A percentile compares a stretch with the other conserved stretches of the same genome.
phyloP scores from a whole-genome alignment of 23 tunicate species.

The Pegea sp. region DNA sequence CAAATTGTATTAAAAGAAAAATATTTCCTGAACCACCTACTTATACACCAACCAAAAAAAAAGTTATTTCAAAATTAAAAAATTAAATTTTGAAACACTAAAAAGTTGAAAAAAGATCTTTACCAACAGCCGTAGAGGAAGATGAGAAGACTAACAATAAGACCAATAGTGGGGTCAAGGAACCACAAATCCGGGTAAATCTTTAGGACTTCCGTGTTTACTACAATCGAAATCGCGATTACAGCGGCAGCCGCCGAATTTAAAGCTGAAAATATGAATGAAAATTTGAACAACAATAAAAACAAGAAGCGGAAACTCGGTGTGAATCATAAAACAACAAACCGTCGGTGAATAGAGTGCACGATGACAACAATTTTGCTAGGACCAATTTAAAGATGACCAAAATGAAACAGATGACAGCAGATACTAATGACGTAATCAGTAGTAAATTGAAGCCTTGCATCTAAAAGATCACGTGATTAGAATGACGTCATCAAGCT shows the following conservation, averaged over 20 bases:
- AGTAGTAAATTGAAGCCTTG: slow-evolving; percentile 10
- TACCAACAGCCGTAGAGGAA: slow-evolving; percentile 53
- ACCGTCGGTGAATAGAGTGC: slow-evolving; percentile 63
- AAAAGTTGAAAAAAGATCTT: too few species aligned
- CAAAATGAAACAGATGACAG: neutral
- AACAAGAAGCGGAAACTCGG: neutral
- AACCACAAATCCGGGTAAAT: slow-evolving; percentile 24
- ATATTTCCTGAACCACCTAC: too few species aligned
- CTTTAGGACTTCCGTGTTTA: slow-evolving; percentile 16
- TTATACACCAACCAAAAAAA: too few species aligned
- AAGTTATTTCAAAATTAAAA: too few species aligned
- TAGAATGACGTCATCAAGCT: too few species aligned
- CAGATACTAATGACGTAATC: slow-evolving; percentile 13
- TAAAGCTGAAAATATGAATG: slow-evolving; percentile 16
- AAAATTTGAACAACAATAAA: neutral
- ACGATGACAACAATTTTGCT: slow-evolving; percentile 23
- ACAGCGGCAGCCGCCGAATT: slow-evolving; percentile 42
- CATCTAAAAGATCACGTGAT: slow-evolving; percentile 19
- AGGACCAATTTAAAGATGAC: slow-evolving; percentile 6
- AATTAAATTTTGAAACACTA: too few species aligned
- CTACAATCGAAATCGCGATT: slow-evolving; percentile 37
- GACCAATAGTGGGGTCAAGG: slow-evolving; percentile 40
- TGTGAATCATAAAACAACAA: slow-evolving; percentile 2
- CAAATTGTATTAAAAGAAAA: too few species aligned
- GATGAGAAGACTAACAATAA: slow-evolving; percentile 36